Evolutionary conservation across 2,797 vertebrate species (phyloP), one percentile per base, ranked within the genome.

Genomic region (Scolopax rusticola): DNA sequence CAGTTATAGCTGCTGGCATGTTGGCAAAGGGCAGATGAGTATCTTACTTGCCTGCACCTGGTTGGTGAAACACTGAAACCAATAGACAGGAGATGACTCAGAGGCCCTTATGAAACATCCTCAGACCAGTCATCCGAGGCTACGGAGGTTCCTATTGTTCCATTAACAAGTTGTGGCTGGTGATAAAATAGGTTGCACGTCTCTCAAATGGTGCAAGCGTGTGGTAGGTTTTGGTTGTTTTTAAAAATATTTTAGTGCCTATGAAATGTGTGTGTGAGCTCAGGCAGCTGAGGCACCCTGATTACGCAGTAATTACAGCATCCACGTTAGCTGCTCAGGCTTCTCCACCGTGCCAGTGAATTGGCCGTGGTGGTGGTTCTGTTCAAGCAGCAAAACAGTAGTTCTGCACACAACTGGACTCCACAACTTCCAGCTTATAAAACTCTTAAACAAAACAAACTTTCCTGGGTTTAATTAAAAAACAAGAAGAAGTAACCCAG

Each of bases 141-240:
- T 80, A 16, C 11, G 12, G 47, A 51, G 82, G 79, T 28, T 94
- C 78, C 79, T 32, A 38, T 74, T 94, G 93, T 82, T 94, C 91
- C 87, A 86, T 70, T 56, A 93, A 79, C 90, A 89, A 93, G 67
- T 90, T 79, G 16, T 28, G 69, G 93, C 96, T 95, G 81, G 78
- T 87, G 78, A 90, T 80, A 85, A 87, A 85, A 75, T 19, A 75
- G n/a, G 43, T 8, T 76, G 38, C 1, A 0, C 2, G 0, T 51
- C 57, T 69, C 63, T 64, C 65, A 84, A 87, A 85, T 2, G 20
- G 68, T 51, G 40, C 36, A 74, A 90, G 63, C 14, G 1, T 6
- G 48, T 23, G 45, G 69, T 74, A 74, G 59, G 8, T 87, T 90
- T 60, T 78, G 53, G 54, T 71, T 86, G 33, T 4, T 81, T 85